Conservation (phyloP, 2,888 invertebrate species). For the Tetheella fluctuosa region DNA sequence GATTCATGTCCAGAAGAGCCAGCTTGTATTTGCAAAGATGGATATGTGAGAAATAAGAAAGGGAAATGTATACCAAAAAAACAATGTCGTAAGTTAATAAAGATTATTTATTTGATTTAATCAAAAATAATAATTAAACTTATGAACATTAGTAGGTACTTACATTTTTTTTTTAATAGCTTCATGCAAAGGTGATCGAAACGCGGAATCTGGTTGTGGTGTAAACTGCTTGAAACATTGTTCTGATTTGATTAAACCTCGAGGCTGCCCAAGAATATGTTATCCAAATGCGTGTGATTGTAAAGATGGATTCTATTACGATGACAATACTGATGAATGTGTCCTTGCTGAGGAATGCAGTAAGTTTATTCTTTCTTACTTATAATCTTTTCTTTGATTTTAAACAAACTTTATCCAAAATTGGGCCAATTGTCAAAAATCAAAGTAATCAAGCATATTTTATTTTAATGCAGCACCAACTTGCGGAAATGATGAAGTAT, state of each 20-base stretch:
- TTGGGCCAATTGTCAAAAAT: too few species aligned
- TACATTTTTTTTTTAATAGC: constrained; percentile 18
- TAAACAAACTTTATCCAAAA: too few species aligned
- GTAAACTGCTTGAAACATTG: constrained; percentile 24
- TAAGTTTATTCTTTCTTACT: constrained; percentile 26
- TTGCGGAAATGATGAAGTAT: too few species aligned
- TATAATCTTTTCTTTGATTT: too few species aligned
- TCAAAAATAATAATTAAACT: too few species aligned
- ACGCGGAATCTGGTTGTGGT: constrained; percentile 32
- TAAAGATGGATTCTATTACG: constrained; percentile 31
- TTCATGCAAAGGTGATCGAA: constrained; percentile 31
- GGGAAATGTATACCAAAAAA: constrained; percentile 18
- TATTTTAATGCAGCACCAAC: too few species aligned
- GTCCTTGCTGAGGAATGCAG: constrained; percentile 38
- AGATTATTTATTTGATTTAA: too few species aligned
- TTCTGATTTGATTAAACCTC: constrained; percentile 21
- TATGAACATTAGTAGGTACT: too few species aligned
- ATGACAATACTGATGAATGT: constrained; percentile 34
- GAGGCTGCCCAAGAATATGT: constrained; percentile 22
- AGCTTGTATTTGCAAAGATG: constrained; percentile 14
- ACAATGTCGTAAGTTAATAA: constrained; percentile 28
- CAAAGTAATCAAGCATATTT: too few species aligned
- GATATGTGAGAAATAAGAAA: constrained; percentile 14
- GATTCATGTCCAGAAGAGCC: neutral
- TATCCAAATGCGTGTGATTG: constrained; percentile 39